Base-by-base conservation (phyloP, 2,797 vertebrate species). In the Arremon aurantiirostris region DNA sequence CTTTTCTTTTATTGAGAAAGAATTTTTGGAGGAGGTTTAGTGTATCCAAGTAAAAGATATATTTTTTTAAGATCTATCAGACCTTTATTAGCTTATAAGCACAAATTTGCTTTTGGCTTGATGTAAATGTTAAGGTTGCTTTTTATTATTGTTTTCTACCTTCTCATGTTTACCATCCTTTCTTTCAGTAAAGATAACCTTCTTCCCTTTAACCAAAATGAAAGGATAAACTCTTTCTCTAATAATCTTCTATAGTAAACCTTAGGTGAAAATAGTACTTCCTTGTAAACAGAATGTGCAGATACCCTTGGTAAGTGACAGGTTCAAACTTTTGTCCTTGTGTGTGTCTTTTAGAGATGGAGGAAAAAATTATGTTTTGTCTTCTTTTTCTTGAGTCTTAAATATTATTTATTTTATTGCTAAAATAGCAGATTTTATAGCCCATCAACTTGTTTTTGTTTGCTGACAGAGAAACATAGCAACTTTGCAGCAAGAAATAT, bases 401-500 rank as follows among this genome's bases (percentile, higher is more conserved):
- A 75, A 75, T 80, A 46, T 49, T 28, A 28, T 80, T 85, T 41
- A 81, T 84, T 90, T 90, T 94, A 39, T 84, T 94, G 80, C 42
- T 92, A 65, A 93, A 93, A 41, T 15, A 91, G 18, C 39, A 55
- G 28, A 47, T 75, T 94, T 76, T 92, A 30, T 59, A 88, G 32
- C 27, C 42, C 32, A 5, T 94, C 44, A 94, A 70, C 70, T 57
- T 94, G 12, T 64, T 96, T 86, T 81, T 83, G 7, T 96, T 97
- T 97, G 59, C 78, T 85, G 55, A 94, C 89, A 98, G 98, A 97
- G 97, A 96, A 97, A 78, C 56, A 89, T 97, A 71, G 93, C 93
- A 34, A 93, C 70, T 14, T 97, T 99, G 77, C 98, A 99, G 97
- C 98, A 98, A 94, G 98, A 98, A 91, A 98, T 99, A 97, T 97